phyloP scores from a whole-genome alignment of 2,113 vertebrate species.

The Phainopepla nitens region DNA sequence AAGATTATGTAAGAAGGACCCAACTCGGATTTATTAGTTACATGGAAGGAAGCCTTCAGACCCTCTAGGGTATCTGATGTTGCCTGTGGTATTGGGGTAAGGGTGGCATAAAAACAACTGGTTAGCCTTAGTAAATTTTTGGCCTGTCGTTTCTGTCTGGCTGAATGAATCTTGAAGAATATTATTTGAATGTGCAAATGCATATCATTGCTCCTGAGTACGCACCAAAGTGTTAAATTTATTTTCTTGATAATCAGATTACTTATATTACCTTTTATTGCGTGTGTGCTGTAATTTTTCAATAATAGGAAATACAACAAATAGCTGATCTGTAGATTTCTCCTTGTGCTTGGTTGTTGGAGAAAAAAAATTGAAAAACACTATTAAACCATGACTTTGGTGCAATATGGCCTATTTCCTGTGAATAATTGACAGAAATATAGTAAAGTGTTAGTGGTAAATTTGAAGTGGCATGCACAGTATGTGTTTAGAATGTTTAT shows the following conservation, averaged over 20 bases:
- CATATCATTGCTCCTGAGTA: not conserved
- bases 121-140: not conserved
- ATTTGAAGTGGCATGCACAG: conserved; percentile 60
- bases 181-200: not conserved
- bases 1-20: not conserved
- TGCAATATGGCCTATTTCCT: not conserved
- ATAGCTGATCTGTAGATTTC: not conserved
- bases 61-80: rapidly evolving
- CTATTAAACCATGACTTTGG: not conserved
- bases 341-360: not conserved
- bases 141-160: not conserved
- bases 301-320: not conserved
- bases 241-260: not conserved
- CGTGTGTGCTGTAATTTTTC: not conserved
- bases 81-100: not conserved
- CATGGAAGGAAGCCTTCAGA: not conserved
- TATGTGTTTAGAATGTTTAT: conserved; percentile 61
- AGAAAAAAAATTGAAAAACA: not conserved
- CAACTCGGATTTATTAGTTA: not conserved
- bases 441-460: conserved; percentile 43
- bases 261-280: not conserved
- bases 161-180: not conserved
- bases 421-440: conserved; percentile 44
- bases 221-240: not conserved
- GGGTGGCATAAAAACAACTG: not conserved